Percentiles rank a stretch among this genome's conserved stretches.
phyloP scores from a whole-genome alignment of 2,113 vertebrate genomes.

The Pimephales promelas region DNA sequence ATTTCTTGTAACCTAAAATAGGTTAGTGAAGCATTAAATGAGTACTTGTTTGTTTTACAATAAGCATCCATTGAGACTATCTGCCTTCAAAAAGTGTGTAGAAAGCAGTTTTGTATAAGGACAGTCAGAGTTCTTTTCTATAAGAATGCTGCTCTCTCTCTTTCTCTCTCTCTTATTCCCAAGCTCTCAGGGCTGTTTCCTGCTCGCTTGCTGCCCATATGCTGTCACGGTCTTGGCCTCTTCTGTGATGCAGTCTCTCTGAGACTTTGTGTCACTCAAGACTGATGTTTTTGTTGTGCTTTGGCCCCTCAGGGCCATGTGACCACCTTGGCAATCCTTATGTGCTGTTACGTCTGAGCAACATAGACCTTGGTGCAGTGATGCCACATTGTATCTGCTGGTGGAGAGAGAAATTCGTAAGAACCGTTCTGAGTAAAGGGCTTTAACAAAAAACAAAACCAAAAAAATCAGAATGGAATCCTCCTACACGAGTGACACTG shows the following conservation, averaged over 20 bases:
- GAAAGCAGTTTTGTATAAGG: constrained; percentile 8
- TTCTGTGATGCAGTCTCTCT: constrained; percentile 39
- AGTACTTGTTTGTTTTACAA: constrained; percentile 34
- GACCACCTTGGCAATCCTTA: constrained; percentile 4
- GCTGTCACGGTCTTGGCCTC: constrained; percentile 35
- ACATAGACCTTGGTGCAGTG: constrained; percentile 1
- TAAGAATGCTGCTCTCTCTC: not conserved
- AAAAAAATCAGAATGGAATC: too few species aligned
- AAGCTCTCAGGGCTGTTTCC: constrained; percentile 33
- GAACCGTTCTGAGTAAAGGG: not conserved
- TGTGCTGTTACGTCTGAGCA: constrained; percentile 6
- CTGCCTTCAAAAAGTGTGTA: constrained; percentile 25
- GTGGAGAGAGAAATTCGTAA: not conserved
- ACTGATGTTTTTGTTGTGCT: constrained; percentile 54
- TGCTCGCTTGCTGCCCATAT: constrained; percentile 24
- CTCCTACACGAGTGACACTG: too few species aligned
- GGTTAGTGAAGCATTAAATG: constrained; percentile 39
- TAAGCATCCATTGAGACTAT: constrained; percentile 20
- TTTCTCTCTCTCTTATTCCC: constrained; percentile 33
- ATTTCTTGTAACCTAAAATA: constrained; percentile 25
- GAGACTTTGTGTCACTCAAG: constrained; percentile 56
- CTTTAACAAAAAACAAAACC: not conserved
- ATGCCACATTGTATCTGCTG: not conserved
- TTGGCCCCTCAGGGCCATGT: constrained; percentile 1
- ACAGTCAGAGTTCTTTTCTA: not conserved